Percentiles rank a stretch among this genome's conserved stretches.
These are phyloP conservation scores for Drosophila crucigera DNA, from an alignment of 2,888 invertebrate species.

Conservation along the genomic window DNA sequence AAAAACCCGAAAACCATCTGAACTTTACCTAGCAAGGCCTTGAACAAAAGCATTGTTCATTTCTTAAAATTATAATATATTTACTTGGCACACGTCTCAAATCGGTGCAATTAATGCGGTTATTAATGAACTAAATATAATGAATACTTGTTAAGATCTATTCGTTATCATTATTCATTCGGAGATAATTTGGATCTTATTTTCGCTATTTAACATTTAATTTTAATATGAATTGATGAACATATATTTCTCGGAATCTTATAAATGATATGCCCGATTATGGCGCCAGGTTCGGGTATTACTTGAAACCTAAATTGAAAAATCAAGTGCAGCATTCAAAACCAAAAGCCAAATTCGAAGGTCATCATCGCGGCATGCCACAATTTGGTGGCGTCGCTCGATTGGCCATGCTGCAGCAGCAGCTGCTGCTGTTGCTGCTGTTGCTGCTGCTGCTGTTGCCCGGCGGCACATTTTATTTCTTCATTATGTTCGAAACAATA, in stretches of 20 bases:
- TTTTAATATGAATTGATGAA: neutral
- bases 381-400: slow-evolving; percentile 46
- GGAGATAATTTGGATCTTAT: neutral
- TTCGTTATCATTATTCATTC: neutral
- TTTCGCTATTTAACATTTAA: neutral
- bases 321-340: slow-evolving; percentile 54
- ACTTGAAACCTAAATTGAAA: slow-evolving; percentile 50
- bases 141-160: neutral
- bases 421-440: slow-evolving; percentile 29
- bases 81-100: neutral
- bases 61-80: neutral
- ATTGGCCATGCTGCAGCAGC: slow-evolving; percentile 43
- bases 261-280: slow-evolving; percentile 13
- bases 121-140: neutral
- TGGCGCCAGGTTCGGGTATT: slow-evolving; percentile 17
- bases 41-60: neutral
- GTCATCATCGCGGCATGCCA: slow-evolving; percentile 55
- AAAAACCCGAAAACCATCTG: slow-evolving; percentile 5
- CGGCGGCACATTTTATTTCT: slow-evolving; percentile 69
- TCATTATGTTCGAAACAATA: slow-evolving; percentile 73
- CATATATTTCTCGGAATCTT: too few species aligned
- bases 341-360: slow-evolving; percentile 50
- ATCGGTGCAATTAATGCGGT: neutral
- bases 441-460: slow-evolving; percentile 36
- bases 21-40: slow-evolving; percentile 6